Evolutionary conservation across 2,888 invertebrate species (phyloP), one percentile per base, ranked within the genome.

Genomic region (Meganola albula): DNA sequence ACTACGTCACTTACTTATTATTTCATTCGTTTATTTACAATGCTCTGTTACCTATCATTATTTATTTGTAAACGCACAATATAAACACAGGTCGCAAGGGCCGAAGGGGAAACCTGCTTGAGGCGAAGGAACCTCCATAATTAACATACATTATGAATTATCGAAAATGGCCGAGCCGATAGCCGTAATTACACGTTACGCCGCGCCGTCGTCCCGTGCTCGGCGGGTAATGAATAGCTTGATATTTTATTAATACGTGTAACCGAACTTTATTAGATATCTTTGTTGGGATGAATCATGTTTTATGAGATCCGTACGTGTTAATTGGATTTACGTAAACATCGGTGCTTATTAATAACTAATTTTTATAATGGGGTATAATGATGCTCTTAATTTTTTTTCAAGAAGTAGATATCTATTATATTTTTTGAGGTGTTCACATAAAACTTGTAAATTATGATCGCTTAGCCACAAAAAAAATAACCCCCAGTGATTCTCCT

Each of bases 141-240:
- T 84, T 84, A 84, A 74, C 82, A 77, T 83, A 74, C 79, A 83
- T 84, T 84, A 82, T 76, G 78, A 79, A 82, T 82, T 83, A 84
- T 80, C 78, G 70, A 70, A 80, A 84, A 80, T 75, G 74, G 72
- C 74, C 80, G 69, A 66, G 63, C 68, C 66, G 67, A 74, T 74
- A 68, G 57, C 63, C 73, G 68, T 83, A 83, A 84, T 84, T 82
- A 78, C 73, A 74, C 48, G 77, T 73, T 76, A 50, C 64, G 56
- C 51, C 51, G 52, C 58, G 58, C 58, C 58, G 54, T 57, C 59
- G 62, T 58, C 59, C 62, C 34, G 48, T 49, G 48, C 48, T 47
- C 55, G 45, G 33, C 45, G 30, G 33, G 67, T 80, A 80, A 83
- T 80, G 73, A 74, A 80, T 76, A 77, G 75, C 64, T 68, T 63